These are phyloP conservation scores for Manacus vitellinus DNA, from an alignment of 2,113 vertebrate species.

Conservation along the genomic window DNA sequence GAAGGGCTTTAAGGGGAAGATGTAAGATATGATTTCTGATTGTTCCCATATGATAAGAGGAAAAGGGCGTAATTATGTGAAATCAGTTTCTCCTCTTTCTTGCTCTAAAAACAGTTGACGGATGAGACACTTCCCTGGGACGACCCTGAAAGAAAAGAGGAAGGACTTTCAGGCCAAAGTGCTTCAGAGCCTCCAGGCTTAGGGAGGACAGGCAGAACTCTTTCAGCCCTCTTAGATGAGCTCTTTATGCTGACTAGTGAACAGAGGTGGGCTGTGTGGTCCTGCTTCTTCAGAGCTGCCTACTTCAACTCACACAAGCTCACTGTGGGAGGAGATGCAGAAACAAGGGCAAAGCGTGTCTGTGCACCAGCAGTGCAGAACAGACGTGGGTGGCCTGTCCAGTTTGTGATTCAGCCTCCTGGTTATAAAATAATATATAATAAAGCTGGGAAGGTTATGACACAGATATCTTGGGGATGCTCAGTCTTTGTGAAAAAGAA, in stretches of 20 bases:
- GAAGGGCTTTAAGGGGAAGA: conserved; percentile 2
- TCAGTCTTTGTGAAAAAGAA: background rate
- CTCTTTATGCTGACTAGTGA: background rate
- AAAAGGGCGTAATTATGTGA: background rate
- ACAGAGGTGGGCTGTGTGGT: background rate
- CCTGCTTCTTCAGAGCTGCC: background rate
- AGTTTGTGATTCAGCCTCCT: background rate
- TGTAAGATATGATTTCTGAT: background rate
- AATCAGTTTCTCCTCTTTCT: conserved; percentile 15
- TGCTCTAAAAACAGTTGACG: background rate
- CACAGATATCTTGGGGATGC: background rate
- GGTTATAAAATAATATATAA: background rate
- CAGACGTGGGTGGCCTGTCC: background rate
- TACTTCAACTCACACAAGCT: background rate
- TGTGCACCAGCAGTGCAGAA: too few relatives aligned
- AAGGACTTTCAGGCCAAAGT: background rate
- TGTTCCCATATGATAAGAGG: background rate
- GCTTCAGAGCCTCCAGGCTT: background rate
- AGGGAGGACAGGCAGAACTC: background rate
- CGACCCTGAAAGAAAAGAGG: background rate
- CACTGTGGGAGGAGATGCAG: background rate
- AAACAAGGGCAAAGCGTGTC: background rate
- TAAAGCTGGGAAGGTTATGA: background rate
- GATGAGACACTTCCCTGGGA: background rate
- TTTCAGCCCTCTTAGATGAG: too few relatives aligned